Percentiles rank a stretch among this genome's conserved stretches.
Evolutionary conservation across 2,113 vertebrate species (phyloP).

Genomic region (Cephalopterus ornatus): DNA sequence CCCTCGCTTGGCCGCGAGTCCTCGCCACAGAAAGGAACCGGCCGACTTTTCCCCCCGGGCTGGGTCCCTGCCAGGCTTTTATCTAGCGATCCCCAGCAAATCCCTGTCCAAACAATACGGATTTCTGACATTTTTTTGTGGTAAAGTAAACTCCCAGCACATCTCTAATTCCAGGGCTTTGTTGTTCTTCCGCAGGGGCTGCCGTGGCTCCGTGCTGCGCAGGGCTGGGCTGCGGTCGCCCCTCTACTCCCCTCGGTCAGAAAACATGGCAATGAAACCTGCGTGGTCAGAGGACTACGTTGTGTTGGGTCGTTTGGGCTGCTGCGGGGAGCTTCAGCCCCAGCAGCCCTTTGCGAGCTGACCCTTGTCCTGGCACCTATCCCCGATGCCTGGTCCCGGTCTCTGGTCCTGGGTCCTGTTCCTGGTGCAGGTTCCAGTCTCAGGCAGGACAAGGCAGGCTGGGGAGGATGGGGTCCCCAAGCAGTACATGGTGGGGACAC

Average conservation of each 20-base stretch:
- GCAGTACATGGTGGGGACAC: background rate
- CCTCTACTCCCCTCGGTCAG: background rate
- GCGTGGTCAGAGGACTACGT: rapidly evolving
- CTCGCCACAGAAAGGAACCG: background rate
- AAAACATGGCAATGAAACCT: background rate
- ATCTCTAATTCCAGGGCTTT: constrained; percentile 59
- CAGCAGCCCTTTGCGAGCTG: background rate
- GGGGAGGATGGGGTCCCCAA: background rate
- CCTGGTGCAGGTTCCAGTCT: background rate
- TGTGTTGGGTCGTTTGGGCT: background rate
- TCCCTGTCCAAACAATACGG: constrained; percentile 59
- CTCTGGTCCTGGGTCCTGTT: background rate
- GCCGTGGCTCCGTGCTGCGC: background rate
- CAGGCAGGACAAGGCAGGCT: background rate
- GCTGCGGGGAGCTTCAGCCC: background rate
- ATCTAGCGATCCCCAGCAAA: constrained; percentile 58
- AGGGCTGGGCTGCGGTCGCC: background rate
- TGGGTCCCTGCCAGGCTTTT: constrained; percentile 49
- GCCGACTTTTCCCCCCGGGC: background rate
- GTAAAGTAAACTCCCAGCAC: constrained; percentile 58
- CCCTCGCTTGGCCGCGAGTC: background rate
- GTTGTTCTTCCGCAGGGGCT: constrained; percentile 43
- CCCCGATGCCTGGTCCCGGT: background rate
- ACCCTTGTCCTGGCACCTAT: background rate
- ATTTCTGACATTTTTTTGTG: constrained; percentile 61